Percentiles rank a stretch among this genome's conserved stretches.
phyloP scores from a whole-genome alignment of 2,797 vertebrate genomes.

The Schizothorax lantsangensis region DNA sequence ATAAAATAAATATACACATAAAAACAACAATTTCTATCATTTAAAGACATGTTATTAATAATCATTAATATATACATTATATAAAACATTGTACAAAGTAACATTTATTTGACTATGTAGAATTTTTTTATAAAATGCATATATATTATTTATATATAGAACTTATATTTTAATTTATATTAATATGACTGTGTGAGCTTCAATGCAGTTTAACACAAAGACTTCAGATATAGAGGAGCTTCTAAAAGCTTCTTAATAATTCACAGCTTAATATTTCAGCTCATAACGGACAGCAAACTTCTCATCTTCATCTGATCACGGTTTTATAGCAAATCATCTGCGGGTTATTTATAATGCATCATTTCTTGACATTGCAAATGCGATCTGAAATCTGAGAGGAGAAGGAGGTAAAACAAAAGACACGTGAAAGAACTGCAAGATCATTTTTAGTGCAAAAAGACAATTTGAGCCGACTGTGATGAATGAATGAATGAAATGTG shows the following conservation, averaged over 20 bases:
- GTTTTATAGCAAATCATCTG: neutral
- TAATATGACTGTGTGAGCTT: too few relatives aligned
- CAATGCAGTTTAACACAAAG: neutral
- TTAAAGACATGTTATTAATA: too few relatives aligned
- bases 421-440: neutral
- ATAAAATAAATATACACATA: too few relatives aligned
- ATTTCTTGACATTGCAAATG: neutral
- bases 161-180: too few relatives aligned
- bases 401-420: neutral
- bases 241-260: neutral
- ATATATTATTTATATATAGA: too few relatives aligned
- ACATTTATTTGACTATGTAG: too few relatives aligned
- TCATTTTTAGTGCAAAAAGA: too few relatives aligned
- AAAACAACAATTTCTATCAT: too few relatives aligned
- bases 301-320: neutral
- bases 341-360: constrained; percentile 8
- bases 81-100: too few relatives aligned
- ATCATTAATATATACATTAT: too few relatives aligned
- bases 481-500: neutral
- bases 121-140: too few relatives aligned
- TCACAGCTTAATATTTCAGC: neutral
- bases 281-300: neutral
- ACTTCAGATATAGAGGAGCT: neutral
- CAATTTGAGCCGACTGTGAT: neutral
- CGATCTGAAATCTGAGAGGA: neutral